phyloP scores from a whole-genome alignment of 1,140 invertebrate genomes.

The Zaprionus taronus region DNA sequence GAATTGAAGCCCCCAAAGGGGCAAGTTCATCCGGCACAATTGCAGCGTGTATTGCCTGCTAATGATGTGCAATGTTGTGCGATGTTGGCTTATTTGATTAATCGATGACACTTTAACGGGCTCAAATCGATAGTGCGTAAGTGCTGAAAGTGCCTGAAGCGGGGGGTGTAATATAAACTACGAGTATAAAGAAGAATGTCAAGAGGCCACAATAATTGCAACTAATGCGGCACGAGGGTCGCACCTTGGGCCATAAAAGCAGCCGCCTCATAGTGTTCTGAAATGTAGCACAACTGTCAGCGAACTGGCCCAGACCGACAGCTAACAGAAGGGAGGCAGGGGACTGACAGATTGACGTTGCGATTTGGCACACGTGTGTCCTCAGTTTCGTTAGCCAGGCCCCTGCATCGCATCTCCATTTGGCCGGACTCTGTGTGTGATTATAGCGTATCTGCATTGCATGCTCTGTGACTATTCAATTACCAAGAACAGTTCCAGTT shows the following conservation, averaged over 20 bases:
- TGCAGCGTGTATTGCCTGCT: conserved; percentile 27
- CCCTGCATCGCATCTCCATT: neutral
- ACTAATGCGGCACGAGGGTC: conserved; percentile 75
- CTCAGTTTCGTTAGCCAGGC: conserved; percentile 35
- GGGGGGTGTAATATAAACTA: conserved; percentile 8
- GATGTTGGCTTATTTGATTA: conserved; percentile 33
- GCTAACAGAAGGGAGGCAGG: neutral
- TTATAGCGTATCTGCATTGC: conserved; percentile 25
- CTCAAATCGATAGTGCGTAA: conserved; percentile 56
- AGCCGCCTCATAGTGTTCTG: conserved; percentile 29
- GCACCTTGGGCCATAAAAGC: conserved; percentile 73
- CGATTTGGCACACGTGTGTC: conserved; percentile 35
- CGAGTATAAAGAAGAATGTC: conserved; percentile 77
- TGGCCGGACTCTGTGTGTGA: conserved; percentile 7
- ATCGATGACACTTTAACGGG: conserved; percentile 62
- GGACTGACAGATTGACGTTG: neutral
- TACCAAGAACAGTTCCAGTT: conserved; percentile 17
- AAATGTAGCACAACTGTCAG: conserved; percentile 50
- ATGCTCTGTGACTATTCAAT: conserved; percentile 41
- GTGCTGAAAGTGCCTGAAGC: conserved; percentile 11
- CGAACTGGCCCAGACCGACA: neutral
- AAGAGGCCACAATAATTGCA: conserved; percentile 83
- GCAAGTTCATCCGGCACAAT: conserved; percentile 61
- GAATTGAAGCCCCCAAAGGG: conserved; percentile 70
- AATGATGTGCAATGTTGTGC: conserved; percentile 44